Evolutionary conservation across 2,888 invertebrate genomes (phyloP), one percentile per base, ranked within the genome.

Genomic region (Caenorhabditis afra): DNA sequence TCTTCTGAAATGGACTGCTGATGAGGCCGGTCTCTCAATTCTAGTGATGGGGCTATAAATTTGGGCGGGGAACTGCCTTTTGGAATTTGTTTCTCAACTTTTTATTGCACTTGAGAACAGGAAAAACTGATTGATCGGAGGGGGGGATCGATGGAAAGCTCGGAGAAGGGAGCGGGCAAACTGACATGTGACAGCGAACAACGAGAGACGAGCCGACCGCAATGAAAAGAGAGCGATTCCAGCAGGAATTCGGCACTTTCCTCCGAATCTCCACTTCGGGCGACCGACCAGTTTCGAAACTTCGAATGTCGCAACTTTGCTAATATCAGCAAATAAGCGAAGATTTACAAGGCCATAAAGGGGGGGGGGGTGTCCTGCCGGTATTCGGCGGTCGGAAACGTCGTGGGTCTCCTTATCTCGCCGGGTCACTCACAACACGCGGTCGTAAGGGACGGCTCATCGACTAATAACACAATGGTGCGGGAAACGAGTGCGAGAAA

Each of bases 271-370:
- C n/a, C n/a, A 11, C 7, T 41, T 41, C 11, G 2, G 12, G 29
- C 7, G 29, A 29, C 29, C 39, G 55, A 71, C 71, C 62, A 57
- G 71, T 71, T 71, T 71, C 71, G 45, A 71, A 71, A 71, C 39
- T 29, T 29, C 4, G 7, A 29, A 64, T 62, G 53, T 71, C 71
- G 62, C 3, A 70, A 61, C 70, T 61, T 53, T 20, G 23, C 45
- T 45, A 71, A 71, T 71, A 71, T 71, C 71, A 71, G 71, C 71
- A 71, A 71, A 71, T 71, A 71, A 71, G 62, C 57, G 39, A 57
- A 71, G 64, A 71, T 71, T 71, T 71, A 71, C 71, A 64, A 71
- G 71, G 71, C 64, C 71, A 57, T 71, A 71, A 71, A 71, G 62
- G 49, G 57, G n/a, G 20, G 35, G 57, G 66, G 39, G 49, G 22